Percentiles rank a stretch among this genome's conserved stretches.
Evolutionary conservation across 2,113 vertebrate species (phyloP).

Genomic region (Rhynchomys soricoides): DNA sequence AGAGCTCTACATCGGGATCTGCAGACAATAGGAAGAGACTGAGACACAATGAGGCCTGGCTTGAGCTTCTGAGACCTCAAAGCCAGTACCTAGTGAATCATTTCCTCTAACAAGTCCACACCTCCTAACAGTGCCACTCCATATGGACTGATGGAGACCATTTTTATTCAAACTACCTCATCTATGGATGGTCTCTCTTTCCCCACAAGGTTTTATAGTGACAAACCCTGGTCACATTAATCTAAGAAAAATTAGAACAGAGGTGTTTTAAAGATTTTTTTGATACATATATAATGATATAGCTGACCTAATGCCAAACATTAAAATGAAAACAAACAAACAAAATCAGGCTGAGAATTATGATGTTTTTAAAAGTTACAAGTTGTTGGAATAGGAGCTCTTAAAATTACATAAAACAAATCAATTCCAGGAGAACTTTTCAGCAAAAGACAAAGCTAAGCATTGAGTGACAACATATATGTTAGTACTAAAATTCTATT

Average conservation of each 20-base stretch:
- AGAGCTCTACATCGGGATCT: not conserved
- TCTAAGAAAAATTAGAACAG: not conserved
- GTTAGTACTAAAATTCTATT: constrained; percentile 55
- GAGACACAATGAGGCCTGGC: not conserved
- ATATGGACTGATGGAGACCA: not conserved
- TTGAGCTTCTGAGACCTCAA: not conserved
- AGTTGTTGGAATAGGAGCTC: not conserved
- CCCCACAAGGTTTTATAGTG: not conserved
- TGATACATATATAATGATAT: constrained; percentile 25
- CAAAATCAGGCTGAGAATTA: not conserved
- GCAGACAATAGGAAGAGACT: not conserved
- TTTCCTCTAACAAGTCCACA: not conserved
- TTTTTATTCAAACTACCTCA: not conserved
- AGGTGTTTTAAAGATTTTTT: not conserved
- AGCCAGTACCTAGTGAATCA: not conserved
- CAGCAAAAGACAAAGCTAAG: constrained; percentile 62
- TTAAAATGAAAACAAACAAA: not conserved
- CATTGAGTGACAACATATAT: constrained; percentile 25
- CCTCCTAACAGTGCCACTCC: not conserved
- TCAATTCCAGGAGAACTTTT: constrained; percentile 56
- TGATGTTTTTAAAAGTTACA: not conserved
- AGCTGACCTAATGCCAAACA: constrained; percentile 44
- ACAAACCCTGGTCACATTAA: not conserved
- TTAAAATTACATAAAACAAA: constrained; percentile 71
- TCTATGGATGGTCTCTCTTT: not conserved